Conservation (phyloP, 2,797 vertebrate species). For the Sebastolobus alascanus region DNA sequence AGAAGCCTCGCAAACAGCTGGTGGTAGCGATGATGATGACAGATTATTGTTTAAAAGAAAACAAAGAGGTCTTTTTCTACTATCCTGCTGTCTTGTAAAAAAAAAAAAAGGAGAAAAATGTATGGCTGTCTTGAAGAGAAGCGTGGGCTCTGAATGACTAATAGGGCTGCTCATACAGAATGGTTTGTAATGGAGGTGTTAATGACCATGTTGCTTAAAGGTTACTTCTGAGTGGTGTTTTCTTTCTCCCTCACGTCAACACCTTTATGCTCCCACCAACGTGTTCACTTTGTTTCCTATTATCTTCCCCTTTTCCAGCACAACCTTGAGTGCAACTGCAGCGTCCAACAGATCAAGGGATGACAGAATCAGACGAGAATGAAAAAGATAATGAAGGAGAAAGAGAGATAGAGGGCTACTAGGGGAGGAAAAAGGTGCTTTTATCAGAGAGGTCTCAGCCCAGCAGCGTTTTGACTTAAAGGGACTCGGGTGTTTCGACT, state of each 20-base stretch:
- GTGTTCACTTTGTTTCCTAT: slow-evolving; percentile 77
- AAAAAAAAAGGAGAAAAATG: slow-evolving; percentile 30
- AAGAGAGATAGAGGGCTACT: slow-evolving; percentile 44
- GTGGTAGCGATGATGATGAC: slow-evolving; percentile 64
- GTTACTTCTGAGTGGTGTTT: slow-evolving; percentile 80
- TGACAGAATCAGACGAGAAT: slow-evolving; percentile 76
- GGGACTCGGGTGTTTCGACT: slow-evolving; percentile 53
- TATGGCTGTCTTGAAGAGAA: slow-evolving; percentile 64
- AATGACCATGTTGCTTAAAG: slow-evolving; percentile 82
- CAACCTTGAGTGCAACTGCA: slow-evolving; percentile 63
- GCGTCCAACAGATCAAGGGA: slow-evolving; percentile 78
- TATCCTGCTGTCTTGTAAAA: slow-evolving; percentile 65
- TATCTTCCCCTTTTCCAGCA: slow-evolving; percentile 66
- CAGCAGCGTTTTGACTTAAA: slow-evolving; percentile 72
- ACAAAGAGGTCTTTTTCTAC: slow-evolving; percentile 67
- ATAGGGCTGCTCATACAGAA: slow-evolving; percentile 73
- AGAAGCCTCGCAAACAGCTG: slow-evolving; percentile 53
- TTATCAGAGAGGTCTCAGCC: slow-evolving; percentile 75
- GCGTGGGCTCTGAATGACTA: slow-evolving; percentile 77
- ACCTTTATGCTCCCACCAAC: slow-evolving; percentile 75
- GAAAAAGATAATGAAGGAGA: slow-evolving; percentile 75
- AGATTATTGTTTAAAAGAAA: slow-evolving; percentile 75
- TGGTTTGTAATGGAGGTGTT: slow-evolving; percentile 80
- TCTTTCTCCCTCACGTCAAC: slow-evolving; percentile 75
- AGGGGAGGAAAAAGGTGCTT: slow-evolving; percentile 65